Base-by-base conservation (phyloP, 1,140 invertebrate genomes). In the Hycleus cichorii region DNA sequence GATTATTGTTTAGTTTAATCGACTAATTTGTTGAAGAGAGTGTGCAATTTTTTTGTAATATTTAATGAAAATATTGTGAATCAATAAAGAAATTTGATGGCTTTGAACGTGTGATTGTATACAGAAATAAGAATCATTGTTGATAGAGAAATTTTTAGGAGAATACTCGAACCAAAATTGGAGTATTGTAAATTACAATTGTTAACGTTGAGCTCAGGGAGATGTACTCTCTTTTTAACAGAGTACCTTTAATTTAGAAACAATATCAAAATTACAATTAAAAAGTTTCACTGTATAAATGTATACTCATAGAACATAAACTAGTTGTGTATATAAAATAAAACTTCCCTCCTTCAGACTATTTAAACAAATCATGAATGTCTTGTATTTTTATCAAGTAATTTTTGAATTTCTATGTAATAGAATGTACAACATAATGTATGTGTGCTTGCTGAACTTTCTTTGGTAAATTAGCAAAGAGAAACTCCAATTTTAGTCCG, bases 201-300 rank as follows among this genome's bases (percentile, higher is more conserved):
- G 59, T 64, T 61, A 61, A 61, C 55, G 56, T 59, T 57, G 54
- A 43, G 64, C 66, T 67, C 66, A 67, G 66, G 66, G 66, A 67
- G 47, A 54, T 63, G 58, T 64, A 64, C 55, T 51, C 49, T 54
- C 32, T 58, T 32, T 32, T 32, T 4, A 32, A 32, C 26, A 58
- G 56, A 50, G 47, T 56, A 58, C 56, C 27, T 53, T 43, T 47
- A 47, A 49, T 45, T 47, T 47, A 55, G 18, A 48, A 18, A 18
- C 18, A 18, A 18, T 18, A 18, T 18, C 18, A 18, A 18, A 18
- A 25, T 27, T 27, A 10, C 49, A 50, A 24, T 9, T 9, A 50
- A 50, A 32, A 27, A 38, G 49, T 49, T 12, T 10, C 11, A 10
- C 46, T 55, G 52, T 55, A 55, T 55, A 55, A 55, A 55, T 55